phyloP scores from a whole-genome alignment of 1,140 invertebrate genomes.

The Tetragnatha versicolor region DNA sequence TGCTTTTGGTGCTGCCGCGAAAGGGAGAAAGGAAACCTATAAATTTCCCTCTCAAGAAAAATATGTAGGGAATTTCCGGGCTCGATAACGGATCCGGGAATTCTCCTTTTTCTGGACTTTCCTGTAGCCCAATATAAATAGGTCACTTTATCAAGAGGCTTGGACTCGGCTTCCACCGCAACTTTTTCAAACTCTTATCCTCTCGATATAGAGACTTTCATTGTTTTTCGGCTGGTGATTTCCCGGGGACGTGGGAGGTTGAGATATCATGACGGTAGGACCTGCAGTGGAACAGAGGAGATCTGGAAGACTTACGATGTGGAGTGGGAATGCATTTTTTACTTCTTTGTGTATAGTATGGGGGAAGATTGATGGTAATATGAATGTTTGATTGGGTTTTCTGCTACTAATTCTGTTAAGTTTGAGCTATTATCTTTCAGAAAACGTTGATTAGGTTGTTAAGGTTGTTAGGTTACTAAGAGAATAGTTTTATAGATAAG shows the following conservation, averaged over 20 bases:
- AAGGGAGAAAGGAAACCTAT: constrained; percentile 37
- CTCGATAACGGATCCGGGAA: neutral
- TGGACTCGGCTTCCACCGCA: neutral
- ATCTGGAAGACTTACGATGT: too few relatives aligned
- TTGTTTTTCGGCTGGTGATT: neutral
- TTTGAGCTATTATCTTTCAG: too few relatives aligned
- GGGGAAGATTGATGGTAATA: too few relatives aligned
- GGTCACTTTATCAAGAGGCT: constrained; percentile 34
- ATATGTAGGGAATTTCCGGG: constrained; percentile 35
- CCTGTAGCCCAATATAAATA: constrained; percentile 11
- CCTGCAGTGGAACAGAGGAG: too few relatives aligned
- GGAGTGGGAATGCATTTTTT: too few relatives aligned
- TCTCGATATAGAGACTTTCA: neutral
- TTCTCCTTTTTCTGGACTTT: neutral
- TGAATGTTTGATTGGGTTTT: too few relatives aligned
- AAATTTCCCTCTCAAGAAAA: constrained; percentile 33
- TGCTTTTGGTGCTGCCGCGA: constrained; percentile 8
- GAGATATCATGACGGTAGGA: too few relatives aligned
- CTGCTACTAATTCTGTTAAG: too few relatives aligned
- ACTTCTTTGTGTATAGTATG: too few relatives aligned
- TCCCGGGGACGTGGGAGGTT: neutral
- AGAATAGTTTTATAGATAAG: too few relatives aligned
- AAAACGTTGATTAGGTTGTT: too few relatives aligned
- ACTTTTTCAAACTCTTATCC: neutral
- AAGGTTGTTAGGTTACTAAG: too few relatives aligned